Conservation (phyloP, 2,113 vertebrate species). For the Barnardius zonarius region DNA sequence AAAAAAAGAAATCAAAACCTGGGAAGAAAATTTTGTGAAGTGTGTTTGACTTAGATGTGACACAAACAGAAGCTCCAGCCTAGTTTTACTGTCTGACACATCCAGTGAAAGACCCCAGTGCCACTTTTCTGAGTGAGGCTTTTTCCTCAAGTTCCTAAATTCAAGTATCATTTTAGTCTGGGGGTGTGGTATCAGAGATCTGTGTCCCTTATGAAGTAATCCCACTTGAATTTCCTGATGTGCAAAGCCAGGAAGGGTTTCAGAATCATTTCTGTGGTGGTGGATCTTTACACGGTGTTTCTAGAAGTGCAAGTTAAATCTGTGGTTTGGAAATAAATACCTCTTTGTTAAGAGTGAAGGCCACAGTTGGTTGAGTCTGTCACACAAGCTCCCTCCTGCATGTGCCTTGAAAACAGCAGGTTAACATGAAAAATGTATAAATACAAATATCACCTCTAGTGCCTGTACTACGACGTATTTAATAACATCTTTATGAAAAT, state of each 20-base stretch:
- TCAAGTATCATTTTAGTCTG: not conserved
- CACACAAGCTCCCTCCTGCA: not conserved
- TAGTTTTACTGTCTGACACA: not conserved
- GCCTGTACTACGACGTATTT: not conserved
- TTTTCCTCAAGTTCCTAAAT: not conserved
- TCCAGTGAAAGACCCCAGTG: not conserved
- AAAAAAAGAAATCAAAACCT: not conserved
- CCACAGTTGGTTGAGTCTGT: not conserved
- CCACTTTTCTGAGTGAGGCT: fast-evolving
- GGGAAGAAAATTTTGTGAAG: not conserved
- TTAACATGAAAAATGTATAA: not conserved
- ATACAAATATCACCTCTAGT: not conserved
- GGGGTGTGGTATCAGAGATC: not conserved
- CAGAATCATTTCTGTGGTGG: fast-evolving
- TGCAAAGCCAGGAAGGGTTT: not conserved
- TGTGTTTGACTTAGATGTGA: not conserved
- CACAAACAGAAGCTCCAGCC: not conserved
- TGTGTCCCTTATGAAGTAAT: not conserved
- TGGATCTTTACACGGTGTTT: not conserved
- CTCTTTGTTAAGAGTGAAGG: slow-evolving; percentile 7
- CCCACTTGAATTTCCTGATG: not conserved
- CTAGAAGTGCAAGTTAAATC: not conserved
- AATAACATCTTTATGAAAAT: not conserved
- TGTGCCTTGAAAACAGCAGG: not conserved
- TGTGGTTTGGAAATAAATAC: not conserved